Evolutionary conservation across 2,888 invertebrate genomes (phyloP).

Genomic region (Rugalucina vietnamica): DNA sequence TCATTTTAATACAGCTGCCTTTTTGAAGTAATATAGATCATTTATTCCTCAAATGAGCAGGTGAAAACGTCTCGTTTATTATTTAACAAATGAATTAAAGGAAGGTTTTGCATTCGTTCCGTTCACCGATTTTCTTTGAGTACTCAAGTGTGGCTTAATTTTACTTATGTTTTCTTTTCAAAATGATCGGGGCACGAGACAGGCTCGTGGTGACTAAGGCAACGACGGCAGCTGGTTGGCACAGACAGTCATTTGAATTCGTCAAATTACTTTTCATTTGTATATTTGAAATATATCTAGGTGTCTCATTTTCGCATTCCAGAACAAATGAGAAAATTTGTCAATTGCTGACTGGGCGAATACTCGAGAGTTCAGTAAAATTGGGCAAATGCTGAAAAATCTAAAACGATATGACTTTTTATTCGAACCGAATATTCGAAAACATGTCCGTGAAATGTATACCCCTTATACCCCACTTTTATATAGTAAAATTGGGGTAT

Average conservation of each 20-base stretch:
- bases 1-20: constrained; percentile 63
- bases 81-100: constrained; percentile 8
- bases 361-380: too few relatives aligned
- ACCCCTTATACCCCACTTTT: too few relatives aligned
- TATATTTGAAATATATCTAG: too few relatives aligned
- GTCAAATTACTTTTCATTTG: too few relatives aligned
- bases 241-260: background rate
- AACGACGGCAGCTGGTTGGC: background rate
- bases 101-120: constrained; percentile 19
- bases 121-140: constrained; percentile 34
- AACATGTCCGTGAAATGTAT: too few relatives aligned
- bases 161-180: constrained; percentile 41
- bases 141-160: constrained; percentile 24
- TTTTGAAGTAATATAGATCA: background rate
- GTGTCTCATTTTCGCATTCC: too few relatives aligned
- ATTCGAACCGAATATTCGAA: too few relatives aligned
- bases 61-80: constrained; percentile 30
- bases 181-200: constrained; percentile 38
- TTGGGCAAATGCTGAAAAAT: too few relatives aligned
- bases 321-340: too few relatives aligned
- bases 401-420: too few relatives aligned
- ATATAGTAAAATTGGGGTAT: too few relatives aligned
- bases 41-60: constrained; percentile 43
- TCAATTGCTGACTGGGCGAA: too few relatives aligned
- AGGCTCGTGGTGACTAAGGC: constrained; percentile 17